A percentile compares a stretch with the other conserved stretches of the same genome.
Evolutionary conservation across 2,888 invertebrate genomes (phyloP).

Genomic region (Isoperla grammatica): DNA sequence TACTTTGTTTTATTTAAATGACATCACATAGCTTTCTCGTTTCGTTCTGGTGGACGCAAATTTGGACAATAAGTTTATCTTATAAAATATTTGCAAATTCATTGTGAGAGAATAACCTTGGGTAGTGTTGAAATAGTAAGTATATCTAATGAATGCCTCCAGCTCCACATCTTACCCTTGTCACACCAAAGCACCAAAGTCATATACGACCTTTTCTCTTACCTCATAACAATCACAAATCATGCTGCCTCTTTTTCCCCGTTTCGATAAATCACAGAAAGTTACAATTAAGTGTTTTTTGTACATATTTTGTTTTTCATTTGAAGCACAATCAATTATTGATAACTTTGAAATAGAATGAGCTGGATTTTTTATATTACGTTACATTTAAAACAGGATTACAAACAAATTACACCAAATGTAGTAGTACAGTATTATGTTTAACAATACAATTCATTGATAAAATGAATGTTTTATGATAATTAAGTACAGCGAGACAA

Average conservation of each 20-base stretch:
- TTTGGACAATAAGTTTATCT: slow-evolving; percentile 13
- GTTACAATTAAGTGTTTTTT: slow-evolving; percentile 27
- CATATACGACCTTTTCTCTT: background rate
- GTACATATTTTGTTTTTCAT: slow-evolving; percentile 27
- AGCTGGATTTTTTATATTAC: background rate
- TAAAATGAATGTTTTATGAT: slow-evolving; percentile 14
- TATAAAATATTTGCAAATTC: slow-evolving; percentile 18
- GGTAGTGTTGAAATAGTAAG: background rate
- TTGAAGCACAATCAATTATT: slow-evolving; percentile 17
- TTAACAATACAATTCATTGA: slow-evolving; percentile 15
- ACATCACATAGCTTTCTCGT: slow-evolving; percentile 23
- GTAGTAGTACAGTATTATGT: slow-evolving; percentile 3
- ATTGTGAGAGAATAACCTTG: slow-evolving; percentile 2
- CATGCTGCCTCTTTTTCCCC: slow-evolving; percentile 28
- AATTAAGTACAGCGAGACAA: slow-evolving; percentile 16
- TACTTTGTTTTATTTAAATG: slow-evolving; percentile 17
- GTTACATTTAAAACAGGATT: slow-evolving; percentile 13
- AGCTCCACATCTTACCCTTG: background rate
- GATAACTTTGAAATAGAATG: slow-evolving; percentile 12
- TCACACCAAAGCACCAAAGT: slow-evolving; percentile 7
- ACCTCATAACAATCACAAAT: slow-evolving; percentile 18
- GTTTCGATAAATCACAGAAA: slow-evolving; percentile 29
- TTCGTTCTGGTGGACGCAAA: slow-evolving; percentile 25
- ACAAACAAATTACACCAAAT: slow-evolving; percentile 16
- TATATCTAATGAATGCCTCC: background rate